These are phyloP conservation scores for Drosophila gaucha DNA, from an alignment of 2,888 invertebrate genomes.

Conservation along the genomic window DNA sequence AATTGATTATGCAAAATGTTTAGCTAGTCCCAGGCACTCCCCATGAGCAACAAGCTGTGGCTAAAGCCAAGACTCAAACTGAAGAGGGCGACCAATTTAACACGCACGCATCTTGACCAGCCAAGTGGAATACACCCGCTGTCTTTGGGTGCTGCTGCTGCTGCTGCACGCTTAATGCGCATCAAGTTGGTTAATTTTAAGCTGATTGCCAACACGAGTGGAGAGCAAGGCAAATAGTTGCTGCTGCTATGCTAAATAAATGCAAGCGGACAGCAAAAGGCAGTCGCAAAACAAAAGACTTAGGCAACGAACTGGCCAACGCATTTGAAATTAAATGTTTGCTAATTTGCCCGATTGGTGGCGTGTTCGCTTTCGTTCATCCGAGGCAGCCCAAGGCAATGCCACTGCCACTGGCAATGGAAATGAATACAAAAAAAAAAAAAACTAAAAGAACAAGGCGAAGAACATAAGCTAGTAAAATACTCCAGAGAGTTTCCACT, in stretches of 20 bases:
- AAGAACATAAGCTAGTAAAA: conserved; percentile 32
- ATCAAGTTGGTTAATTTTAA: conserved; percentile 72
- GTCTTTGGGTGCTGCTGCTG: conserved; percentile 8
- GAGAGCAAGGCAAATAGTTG: conserved; percentile 54
- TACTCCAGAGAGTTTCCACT: conserved; percentile 82
- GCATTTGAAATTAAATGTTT: conserved; percentile 74
- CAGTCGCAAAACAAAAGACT: conserved; percentile 62
- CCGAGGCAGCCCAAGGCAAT: conserved; percentile 22
- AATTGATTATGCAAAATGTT: conserved; percentile 62
- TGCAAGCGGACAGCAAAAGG: conserved; percentile 24
- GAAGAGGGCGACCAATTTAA: conserved; percentile 50
- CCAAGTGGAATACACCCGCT: conserved; percentile 49
- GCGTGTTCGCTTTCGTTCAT: conserved; percentile 46
- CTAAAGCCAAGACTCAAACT: conserved; percentile 15
- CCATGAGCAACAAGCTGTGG: conserved; percentile 20
- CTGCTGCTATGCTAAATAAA: conserved; percentile 32
- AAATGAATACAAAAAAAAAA: conserved; percentile 4
- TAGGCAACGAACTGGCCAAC: conserved; percentile 68
- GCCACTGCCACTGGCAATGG: conserved; percentile 6
- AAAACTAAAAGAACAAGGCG: conserved; percentile 8
- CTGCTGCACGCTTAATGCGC: conserved; percentile 60
- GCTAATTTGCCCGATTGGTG: conserved; percentile 75
- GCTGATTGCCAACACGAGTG: conserved; percentile 71
- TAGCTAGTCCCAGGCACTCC: conserved; percentile 42
- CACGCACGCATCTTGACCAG: conserved; percentile 48